Base-by-base conservation (phyloP, 2,113 vertebrate species). In the Pseudorhombus dupliciocellatus region DNA sequence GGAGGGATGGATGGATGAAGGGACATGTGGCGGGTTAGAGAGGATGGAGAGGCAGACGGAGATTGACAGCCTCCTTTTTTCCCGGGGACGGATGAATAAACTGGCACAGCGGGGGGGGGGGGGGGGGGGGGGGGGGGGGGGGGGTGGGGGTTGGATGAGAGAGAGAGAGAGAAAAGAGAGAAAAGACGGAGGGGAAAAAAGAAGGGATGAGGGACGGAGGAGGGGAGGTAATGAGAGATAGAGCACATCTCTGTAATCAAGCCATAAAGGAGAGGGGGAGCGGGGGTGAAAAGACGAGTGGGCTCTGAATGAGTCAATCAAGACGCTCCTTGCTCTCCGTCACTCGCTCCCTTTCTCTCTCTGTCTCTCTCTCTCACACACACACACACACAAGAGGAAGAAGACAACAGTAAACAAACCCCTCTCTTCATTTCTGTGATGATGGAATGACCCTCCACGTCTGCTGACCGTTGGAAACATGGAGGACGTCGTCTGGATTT, bases 261-360 rank as follows among this genome's bases (percentile, higher is more conserved):
- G 86, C 78, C 79, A 82, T 84, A 81, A 87, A 84, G 72, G 77
- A 77, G 77, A 85, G 80, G 42, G 34, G 55, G 80, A 80, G 74
- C 46, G 75, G 86, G 85, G 58, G 48, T 62, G 25, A 78, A 71
- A 88, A 85, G 75, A 85, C 34, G 86, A 86, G 87, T 79, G 73
- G 79, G 86, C 66, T 87, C 87, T 92, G 88, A 92, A 92, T 89
- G 90, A 93, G 90, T 91, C 89, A 91, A 93, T 94, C 92, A 93
- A 87, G 88, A 85, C 63, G 83, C 82, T 89, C 86, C 80, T 87
- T 66, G 58, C 84, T 87, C 84, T 75, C 69, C 18, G 46, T 59
- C 44, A 2, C 82, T 70, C 75, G 60, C 66, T 65, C 68, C 26
- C 42, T 54, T 71, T 53, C 55, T 22, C 53, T 37, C 12, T 69